Evolutionary conservation across 1,140 invertebrate genomes (phyloP), one percentile per base, ranked within the genome.

Genomic region (Chionoecetes opilio): DNA sequence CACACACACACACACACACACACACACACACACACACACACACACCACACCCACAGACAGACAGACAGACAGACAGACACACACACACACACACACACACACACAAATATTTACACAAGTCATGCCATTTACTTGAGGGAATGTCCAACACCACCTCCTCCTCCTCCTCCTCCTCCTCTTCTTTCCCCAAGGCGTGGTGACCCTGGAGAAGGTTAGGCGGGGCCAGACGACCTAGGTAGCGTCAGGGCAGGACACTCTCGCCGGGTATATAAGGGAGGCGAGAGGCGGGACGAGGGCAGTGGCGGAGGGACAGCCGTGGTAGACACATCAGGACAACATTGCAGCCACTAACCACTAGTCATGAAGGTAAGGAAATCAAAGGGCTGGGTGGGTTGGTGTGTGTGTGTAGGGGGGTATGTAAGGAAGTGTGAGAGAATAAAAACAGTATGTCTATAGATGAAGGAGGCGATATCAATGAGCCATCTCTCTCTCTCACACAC

Each of bases 11-110:
- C 29, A 86, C 85, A 86, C 29, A 86, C 85, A 86, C 29, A 17
- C 29, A 87, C 32, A 87, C 85, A 87, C 32, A 87, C 85, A 87
- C 85, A 87, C 32, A 87, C 85, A 31, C 85, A 87, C 32, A 87
- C 85, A 87, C 32, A 87, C 29, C 85, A 87, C 85, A 87, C 32
- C 5, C 85, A 87, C 32, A 31, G 3, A 34, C 85, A 87, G 6
- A 37, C 85, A 87, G 6, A 87, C 32, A 87, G 31, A 87, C 85
- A 87, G 31, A 87, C 85, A 87, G 31, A 87, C 85, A 87, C 37
- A 87, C 37, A 38, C 37, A 87, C 85, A 37, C 37, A 87, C 32
- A 35, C 32, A 26, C 17, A 34, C 34, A 53, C 46, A 53, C 46
- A 53, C 46, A 53, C 46, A 53, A 9, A 53, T 17, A 53, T 17